Conservation (phyloP, 2,797 vertebrate species). For the Malurus leucopterus region DNA sequence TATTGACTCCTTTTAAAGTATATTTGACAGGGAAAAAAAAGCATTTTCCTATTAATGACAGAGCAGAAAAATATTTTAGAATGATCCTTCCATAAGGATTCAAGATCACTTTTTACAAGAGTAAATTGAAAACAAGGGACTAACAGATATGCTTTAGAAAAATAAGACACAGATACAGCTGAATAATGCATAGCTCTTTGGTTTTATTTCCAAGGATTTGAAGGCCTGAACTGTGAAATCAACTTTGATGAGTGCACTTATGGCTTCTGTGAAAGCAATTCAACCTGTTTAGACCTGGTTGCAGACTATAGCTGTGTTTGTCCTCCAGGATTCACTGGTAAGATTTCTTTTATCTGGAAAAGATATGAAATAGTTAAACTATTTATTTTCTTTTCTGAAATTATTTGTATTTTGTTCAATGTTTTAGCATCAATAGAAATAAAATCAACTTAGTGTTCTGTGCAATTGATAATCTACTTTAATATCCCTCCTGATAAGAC, state of each 20-base stretch:
- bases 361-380: background rate
- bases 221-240: conserved; percentile 77
- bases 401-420: background rate
- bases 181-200: background rate
- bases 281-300: conserved; percentile 76
- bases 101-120: background rate
- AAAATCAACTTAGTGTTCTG: background rate
- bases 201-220: conserved; percentile 66
- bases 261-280: conserved; percentile 77
- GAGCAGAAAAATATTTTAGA: background rate
- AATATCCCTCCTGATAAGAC: background rate
- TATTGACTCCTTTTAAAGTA: background rate
- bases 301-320: conserved; percentile 76
- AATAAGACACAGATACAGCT: background rate
- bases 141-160: background rate
- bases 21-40: background rate
- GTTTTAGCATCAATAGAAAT: background rate
- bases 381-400: background rate
- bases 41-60: background rate
- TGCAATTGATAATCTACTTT: background rate
- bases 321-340: conserved; percentile 73
- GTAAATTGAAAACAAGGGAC: background rate
- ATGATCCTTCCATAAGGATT: background rate
- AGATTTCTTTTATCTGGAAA: conserved; percentile 32
- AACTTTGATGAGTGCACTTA: conserved; percentile 76